Conservation (phyloP, 2,113 vertebrate genomes). For the Shinisaurus crocodilurus region DNA sequence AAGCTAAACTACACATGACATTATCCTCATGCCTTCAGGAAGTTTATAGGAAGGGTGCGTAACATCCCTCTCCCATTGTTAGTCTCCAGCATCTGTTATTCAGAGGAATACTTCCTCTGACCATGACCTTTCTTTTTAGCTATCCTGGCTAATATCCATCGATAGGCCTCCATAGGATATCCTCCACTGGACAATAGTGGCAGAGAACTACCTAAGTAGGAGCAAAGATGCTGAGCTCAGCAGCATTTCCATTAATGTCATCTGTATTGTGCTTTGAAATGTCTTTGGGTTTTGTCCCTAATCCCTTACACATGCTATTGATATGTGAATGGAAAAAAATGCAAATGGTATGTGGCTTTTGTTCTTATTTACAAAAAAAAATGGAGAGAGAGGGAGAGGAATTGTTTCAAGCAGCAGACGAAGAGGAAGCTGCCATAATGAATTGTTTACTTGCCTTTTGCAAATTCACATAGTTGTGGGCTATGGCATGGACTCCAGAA, state of each 20-base stretch:
- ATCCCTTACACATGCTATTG: neutral
- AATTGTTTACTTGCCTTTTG: slow-evolving; percentile 30
- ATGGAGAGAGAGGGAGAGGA: neutral
- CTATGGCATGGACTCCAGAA: slow-evolving; percentile 17
- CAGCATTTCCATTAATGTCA: neutral
- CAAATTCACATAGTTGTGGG: slow-evolving; percentile 25
- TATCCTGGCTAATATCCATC: neutral
- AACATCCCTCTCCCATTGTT: neutral
- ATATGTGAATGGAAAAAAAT: fast-evolving
- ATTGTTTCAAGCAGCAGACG: neutral
- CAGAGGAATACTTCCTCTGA: neutral
- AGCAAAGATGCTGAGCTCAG: fast-evolving
- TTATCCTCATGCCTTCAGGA: neutral
- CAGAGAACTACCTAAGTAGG: neutral
- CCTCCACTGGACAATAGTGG: neutral
- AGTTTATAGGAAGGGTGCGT: neutral
- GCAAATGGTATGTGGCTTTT: neutral
- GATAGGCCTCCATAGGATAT: neutral
- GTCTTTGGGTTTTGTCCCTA: neutral
- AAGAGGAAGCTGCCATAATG: slow-evolving; percentile 1
- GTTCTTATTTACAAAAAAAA: neutral
- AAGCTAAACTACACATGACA: neutral
- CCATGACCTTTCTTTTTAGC: neutral
- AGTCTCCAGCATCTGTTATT: neutral
- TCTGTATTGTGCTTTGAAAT: neutral